Evolutionary conservation across 2,888 invertebrate species (phyloP), one percentile per base, ranked within the genome.

Genomic region (Stenurella melanura): DNA sequence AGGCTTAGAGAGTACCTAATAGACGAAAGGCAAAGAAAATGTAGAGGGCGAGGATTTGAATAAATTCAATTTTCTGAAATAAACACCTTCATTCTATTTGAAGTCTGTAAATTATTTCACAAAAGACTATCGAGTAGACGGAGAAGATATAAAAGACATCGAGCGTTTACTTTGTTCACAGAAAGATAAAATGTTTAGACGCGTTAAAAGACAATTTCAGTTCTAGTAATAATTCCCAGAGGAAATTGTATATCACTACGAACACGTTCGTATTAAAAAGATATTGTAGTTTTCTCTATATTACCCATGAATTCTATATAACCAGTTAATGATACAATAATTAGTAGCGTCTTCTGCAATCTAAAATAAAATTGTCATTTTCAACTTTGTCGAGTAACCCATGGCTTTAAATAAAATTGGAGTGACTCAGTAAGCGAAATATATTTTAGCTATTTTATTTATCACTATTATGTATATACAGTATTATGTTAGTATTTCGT

Each of bases 131-230:
- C 9, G 15, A 60, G 21, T 21, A 60, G 60, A 7, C 60, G 15
- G 60, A 21, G 6, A 26, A 15, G 60, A 26, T 30, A 7, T 5
- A 60, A 60, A 60, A 26, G 21, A 26, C 21, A 60, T n/a, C 60
- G n/a, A 60, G 26, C 26, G 60, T 21, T 60, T 60, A 30, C 26
- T 60, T 60, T 60, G 30, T 7, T 50, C 26, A 15, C 60, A 26
- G 12, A 34, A 34, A 63, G 34, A 63, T 34, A n/a, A 63, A 63
- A 63, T 30, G 30, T 17, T 63, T 34, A n/a, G 11, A 63, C 30
- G 30, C 17, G 26, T 34, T 17, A 34, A n/a, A 63, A 63, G 61
- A 63, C 61, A 63, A 63, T 63, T 34, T 63, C 61, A 50, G 50
- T 50, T 50, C 50, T 50, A 50, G 50, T 50, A 50, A 50, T 50